Conservation (phyloP, 2,888 invertebrate species). For the Notodonta dromedarius region DNA sequence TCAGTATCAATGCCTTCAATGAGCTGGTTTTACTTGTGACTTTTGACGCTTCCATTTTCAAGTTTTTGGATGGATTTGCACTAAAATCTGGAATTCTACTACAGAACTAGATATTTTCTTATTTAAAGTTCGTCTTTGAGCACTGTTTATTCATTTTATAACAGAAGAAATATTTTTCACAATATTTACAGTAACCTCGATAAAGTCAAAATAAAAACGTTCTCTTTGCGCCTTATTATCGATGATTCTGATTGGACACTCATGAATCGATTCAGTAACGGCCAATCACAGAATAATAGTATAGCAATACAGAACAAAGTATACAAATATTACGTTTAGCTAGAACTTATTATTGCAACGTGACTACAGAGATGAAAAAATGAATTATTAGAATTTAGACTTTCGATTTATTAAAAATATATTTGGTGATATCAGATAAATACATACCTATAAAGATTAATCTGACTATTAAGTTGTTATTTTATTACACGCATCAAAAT, state of each 20-base stretch:
- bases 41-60: constrained; percentile 89
- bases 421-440: neutral
- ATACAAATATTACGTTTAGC: neutral
- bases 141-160: constrained; percentile 4
- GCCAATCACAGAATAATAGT: neutral
- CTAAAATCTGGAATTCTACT: neutral
- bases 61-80: constrained; percentile 24
- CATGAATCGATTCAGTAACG: neutral
- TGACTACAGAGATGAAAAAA: neutral
- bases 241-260: neutral
- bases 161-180: neutral
- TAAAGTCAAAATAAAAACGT: constrained; percentile 18
- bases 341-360: neutral
- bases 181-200: constrained; percentile 1
- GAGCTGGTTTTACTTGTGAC: constrained; percentile 93
- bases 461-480: too few species aligned
- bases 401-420: neutral
- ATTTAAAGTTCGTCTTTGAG: neutral
- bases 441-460: too few species aligned
- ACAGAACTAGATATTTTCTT: neutral
- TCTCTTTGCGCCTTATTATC: constrained; percentile 1
- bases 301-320: neutral
- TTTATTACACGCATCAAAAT: too few species aligned
- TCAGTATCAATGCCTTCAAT: constrained; percentile 90
- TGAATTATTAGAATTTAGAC: neutral